These are phyloP conservation scores for Synergus laeviventris DNA, from an alignment of 2,888 invertebrate genomes.

Conservation along the genomic window DNA sequence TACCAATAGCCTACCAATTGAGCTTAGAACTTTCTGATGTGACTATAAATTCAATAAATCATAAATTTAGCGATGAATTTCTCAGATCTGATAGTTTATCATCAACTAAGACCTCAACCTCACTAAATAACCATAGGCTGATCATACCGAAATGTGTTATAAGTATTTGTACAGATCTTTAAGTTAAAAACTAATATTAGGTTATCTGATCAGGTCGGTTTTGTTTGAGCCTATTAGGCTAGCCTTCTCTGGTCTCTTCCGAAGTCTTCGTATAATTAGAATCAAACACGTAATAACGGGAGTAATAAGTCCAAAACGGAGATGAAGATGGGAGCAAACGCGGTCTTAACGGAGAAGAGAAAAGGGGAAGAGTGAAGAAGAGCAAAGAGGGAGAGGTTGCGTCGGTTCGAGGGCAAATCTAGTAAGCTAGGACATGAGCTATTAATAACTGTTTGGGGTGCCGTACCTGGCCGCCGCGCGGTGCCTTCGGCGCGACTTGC, in stretches of 20 bases:
- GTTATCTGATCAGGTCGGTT: neutral
- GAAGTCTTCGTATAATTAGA: slow-evolving; percentile 32
- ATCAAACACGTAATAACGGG: slow-evolving; percentile 38
- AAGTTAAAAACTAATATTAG: neutral
- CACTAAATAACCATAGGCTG: neutral
- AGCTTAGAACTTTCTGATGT: neutral
- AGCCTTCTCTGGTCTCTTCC: slow-evolving; percentile 2
- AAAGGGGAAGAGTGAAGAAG: slow-evolving; percentile 31
- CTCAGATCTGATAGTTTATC: neutral
- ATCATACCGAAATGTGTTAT: neutral
- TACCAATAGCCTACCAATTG: neutral
- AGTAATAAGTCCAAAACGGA: slow-evolving; percentile 39
- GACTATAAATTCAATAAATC: neutral
- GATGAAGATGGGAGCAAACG: slow-evolving; percentile 36
- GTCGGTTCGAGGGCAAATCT: slow-evolving; percentile 71
- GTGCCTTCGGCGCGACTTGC: slow-evolving; percentile 62
- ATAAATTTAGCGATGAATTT: neutral
- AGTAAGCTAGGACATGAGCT: slow-evolving; percentile 74
- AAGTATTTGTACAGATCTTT: neutral
- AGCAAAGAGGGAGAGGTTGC: slow-evolving; percentile 47
- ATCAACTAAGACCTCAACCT: no score
- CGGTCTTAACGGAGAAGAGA: slow-evolving; percentile 20
- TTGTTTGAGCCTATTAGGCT: neutral
- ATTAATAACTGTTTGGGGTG: slow-evolving; percentile 76
- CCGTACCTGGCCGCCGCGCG: slow-evolving; percentile 73